Evolutionary conservation across 1,140 invertebrate genomes (phyloP), one percentile per base, ranked within the genome.

Genomic region (Leptinotarsa undecemlineata): DNA sequence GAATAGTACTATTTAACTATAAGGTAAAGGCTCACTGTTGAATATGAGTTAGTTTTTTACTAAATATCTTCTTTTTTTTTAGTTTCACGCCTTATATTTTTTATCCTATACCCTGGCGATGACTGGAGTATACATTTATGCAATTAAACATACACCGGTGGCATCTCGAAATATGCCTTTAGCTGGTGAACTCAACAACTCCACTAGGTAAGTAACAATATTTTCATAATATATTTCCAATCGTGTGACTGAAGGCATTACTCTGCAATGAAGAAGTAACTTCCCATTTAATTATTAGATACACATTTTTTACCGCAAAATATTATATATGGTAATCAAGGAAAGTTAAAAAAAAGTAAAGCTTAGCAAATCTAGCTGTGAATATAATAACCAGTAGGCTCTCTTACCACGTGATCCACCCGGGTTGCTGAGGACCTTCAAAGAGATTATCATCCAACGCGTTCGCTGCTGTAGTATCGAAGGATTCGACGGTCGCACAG

Each of bases 21-120:
- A 91, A 94, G 89, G 94, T 95, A 86, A 64, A 62, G 21, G 5
- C 51, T 11, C 51, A 5, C 51, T 57, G 51, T 57, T 57, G 5
- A 57, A 17, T 14, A 15, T 3, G 14, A 57, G 6, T 15, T 72
- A 3, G 20, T 21, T 23, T 51, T 17, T 26, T 62, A 33, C 19
- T 42, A 13, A 72, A 71, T 73, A 48, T 60, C 74, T 76, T 60
- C 74, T 76, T 83, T 79, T 75, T 75, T 89, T 88, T 48, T 87
- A 95, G 93, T 94, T 95, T 85, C 92, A 95, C 82, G 89, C 89
- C 11, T 85, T 96, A 74, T 95, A 95, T 84, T 92, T 94, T 84
- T 83, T 94, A 62, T 93, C 93, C 1, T 95, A 93, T 81, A 82
- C 90, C 17, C 85, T 94, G 74, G 92, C 94, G 51, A 90, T 95